These are phyloP conservation scores for Rhodinocichla rosea DNA, from an alignment of 2,113 vertebrate species.

Conservation along the genomic window DNA sequence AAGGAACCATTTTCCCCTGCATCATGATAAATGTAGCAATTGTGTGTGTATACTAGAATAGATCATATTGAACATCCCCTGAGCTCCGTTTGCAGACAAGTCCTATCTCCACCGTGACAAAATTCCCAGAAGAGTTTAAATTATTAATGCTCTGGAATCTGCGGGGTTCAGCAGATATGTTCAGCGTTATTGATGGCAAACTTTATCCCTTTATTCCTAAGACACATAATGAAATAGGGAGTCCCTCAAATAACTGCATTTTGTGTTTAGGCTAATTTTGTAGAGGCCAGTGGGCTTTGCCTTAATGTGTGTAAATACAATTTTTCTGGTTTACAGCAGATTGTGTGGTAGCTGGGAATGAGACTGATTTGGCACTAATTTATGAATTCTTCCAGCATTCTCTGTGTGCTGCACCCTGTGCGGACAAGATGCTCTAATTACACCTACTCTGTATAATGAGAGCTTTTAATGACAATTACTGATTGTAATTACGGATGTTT, in stretches of 20 bases:
- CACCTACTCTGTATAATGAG: slow-evolving; percentile 68
- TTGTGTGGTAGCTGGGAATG: slow-evolving; percentile 58
- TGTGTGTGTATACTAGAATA: slow-evolving; percentile 67
- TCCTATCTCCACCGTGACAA: slow-evolving; percentile 80
- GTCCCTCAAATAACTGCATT: slow-evolving; percentile 74
- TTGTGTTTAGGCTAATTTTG: slow-evolving; percentile 81
- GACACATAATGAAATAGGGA: slow-evolving; percentile 83
- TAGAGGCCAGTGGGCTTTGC: slow-evolving; percentile 69
- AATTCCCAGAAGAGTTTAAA: slow-evolving; percentile 87
- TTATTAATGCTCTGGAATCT: slow-evolving; percentile 91
- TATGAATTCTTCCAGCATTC: slow-evolving; percentile 66
- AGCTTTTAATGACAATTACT: slow-evolving; percentile 76
- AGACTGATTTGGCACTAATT: slow-evolving; percentile 74
- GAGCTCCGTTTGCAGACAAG: slow-evolving; percentile 80
- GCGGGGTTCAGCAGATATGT: slow-evolving; percentile 84
- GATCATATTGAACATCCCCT: slow-evolving; percentile 80
- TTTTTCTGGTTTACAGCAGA: slow-evolving; percentile 61
- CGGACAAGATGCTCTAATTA: slow-evolving; percentile 72
- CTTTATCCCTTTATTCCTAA: slow-evolving; percentile 83
- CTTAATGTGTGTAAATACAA: slow-evolving; percentile 67
- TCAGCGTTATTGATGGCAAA: slow-evolving; percentile 84
- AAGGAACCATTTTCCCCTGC: slow-evolving; percentile 36
- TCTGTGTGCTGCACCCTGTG: slow-evolving; percentile 50
- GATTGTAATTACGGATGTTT: slow-evolving; percentile 68
- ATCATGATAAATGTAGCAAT: slow-evolving; percentile 64